Conservation (phyloP, 2,888 invertebrate species). For the Malthinus flaveolus region DNA sequence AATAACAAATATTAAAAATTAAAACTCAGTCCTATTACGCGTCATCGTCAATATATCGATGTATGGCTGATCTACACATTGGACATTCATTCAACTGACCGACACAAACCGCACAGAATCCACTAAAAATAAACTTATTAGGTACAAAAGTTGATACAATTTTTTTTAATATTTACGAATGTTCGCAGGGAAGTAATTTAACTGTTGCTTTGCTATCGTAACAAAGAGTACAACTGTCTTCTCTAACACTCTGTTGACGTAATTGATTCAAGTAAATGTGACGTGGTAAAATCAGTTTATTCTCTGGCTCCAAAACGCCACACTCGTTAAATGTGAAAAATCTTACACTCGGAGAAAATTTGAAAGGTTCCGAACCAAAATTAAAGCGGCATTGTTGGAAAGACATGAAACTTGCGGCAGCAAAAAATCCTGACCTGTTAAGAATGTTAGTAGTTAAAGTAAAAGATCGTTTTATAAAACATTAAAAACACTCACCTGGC, state of each 20-base stretch:
- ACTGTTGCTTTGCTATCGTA: conserved; percentile 79
- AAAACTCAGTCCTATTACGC: conserved; percentile 48
- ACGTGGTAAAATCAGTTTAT: conserved; percentile 79
- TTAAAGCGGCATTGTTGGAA: conserved; percentile 95
- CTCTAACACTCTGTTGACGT: conserved; percentile 71
- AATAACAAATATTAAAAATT: too few relatives aligned
- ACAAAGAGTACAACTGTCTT: conserved; percentile 87
- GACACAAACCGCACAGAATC: conserved; percentile 82
- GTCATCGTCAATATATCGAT: conserved; percentile 55
- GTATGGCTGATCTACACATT: conserved; percentile 77
- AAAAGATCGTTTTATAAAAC: background rate
- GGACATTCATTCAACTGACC: conserved; percentile 82
- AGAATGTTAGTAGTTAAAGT: background rate
- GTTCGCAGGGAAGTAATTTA: conserved; percentile 78
- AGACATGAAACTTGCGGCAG: conserved; percentile 95
- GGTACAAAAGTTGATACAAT: background rate
- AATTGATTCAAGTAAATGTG: conserved; percentile 77
- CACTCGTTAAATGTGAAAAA: conserved; percentile 78
- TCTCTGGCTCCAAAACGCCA: conserved; percentile 73
- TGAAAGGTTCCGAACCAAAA: conserved; percentile 82
- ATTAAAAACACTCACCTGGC: conserved; percentile 63
- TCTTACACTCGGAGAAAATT: conserved; percentile 70
- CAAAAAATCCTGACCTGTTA: conserved; percentile 82
- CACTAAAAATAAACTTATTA: conserved; percentile 59
- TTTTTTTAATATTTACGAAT: conserved; percentile 65